phyloP scores from a whole-genome alignment of 2,888 invertebrate species.

The Hyppa rectilinea region DNA sequence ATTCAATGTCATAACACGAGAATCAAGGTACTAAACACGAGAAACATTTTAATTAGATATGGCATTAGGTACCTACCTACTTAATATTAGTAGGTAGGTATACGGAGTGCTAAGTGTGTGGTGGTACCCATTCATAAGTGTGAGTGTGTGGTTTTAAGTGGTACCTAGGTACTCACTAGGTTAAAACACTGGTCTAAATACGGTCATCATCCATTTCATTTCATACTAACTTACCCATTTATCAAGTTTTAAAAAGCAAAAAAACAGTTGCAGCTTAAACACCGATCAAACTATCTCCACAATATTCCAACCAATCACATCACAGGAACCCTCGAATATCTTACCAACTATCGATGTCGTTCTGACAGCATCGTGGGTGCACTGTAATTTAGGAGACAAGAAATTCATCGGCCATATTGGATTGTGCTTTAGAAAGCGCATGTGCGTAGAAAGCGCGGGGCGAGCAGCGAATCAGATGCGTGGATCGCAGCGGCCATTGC shows the following conservation, averaged over 20 bases:
- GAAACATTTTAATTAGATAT: no score
- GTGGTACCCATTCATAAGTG: no score
- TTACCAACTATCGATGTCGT: conserved; percentile 23
- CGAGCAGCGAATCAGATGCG: conserved; percentile 77
- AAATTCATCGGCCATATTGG: conserved; percentile 76
- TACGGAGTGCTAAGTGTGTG: no score
- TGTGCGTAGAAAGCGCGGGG: conserved; percentile 80
- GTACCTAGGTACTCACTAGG: no score
- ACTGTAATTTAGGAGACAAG: conserved; percentile 43
- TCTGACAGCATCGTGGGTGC: conserved; percentile 12
- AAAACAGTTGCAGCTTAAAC: not conserved
- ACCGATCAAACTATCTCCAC: conserved; percentile 7
- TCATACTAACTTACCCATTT: not conserved
- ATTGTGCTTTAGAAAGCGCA: conserved; percentile 74
- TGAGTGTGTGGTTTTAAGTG: no score
- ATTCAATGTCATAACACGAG: no score
- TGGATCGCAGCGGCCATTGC: conserved; percentile 79
- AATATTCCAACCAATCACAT: conserved; percentile 38
- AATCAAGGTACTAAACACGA: no score
- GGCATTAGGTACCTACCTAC: no score
- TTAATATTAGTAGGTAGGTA: no score
- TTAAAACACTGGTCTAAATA: not conserved
- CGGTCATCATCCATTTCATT: not conserved
- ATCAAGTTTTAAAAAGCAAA: not conserved
- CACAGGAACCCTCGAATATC: conserved; percentile 1